phyloP scores from a whole-genome alignment of 2,113 vertebrate species.

The Tringa solitaria region DNA sequence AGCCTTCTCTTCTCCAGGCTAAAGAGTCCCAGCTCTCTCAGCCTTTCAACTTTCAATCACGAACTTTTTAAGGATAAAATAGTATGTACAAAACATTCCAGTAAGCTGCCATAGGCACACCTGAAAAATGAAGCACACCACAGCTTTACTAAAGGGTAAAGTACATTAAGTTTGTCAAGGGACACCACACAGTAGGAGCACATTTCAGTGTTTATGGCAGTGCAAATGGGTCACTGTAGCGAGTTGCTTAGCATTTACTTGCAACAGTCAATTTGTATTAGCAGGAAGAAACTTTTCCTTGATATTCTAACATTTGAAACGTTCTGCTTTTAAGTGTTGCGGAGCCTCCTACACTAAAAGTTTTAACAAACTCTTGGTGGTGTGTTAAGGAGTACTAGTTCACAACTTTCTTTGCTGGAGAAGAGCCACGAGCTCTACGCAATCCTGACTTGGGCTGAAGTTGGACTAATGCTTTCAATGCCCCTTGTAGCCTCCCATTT shows the following conservation, averaged over 20 bases:
- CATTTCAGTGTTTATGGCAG: background rate
- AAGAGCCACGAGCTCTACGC: background rate
- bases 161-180: background rate
- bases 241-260: background rate
- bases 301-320: background rate
- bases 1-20: too few relatives aligned
- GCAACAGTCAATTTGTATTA: rapidly evolving
- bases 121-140: background rate
- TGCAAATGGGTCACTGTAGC: background rate
- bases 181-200: background rate
- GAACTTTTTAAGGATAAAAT: background rate
- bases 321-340: background rate
- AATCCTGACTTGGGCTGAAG: background rate
- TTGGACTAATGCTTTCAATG: background rate
- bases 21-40: too few relatives aligned
- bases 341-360: background rate
- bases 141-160: background rate
- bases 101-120: background rate
- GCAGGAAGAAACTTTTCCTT: background rate
- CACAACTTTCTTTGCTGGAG: background rate
- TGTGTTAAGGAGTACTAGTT: background rate
- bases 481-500: background rate
- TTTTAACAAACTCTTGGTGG: background rate
- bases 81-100: background rate
- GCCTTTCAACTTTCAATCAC: too few relatives aligned